Conservation (phyloP, 53 echinoderm and acorn worm genomes). For the Astropecten irregularis region DNA sequence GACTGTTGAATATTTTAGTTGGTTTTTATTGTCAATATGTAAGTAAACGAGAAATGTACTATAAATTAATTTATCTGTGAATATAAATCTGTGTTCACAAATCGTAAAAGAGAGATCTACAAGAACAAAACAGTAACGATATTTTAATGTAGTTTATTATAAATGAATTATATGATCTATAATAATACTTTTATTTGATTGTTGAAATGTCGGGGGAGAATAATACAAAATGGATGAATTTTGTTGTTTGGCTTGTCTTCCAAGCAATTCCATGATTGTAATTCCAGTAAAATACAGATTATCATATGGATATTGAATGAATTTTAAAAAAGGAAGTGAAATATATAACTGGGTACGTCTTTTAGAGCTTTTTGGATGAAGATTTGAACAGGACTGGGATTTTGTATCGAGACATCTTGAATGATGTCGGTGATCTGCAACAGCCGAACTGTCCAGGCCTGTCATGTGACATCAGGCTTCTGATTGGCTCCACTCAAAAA, state of each 20-base stretch:
- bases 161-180: background rate
- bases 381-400: too few species aligned
- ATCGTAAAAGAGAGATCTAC: background rate
- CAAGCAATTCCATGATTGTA: background rate
- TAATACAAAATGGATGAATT: background rate
- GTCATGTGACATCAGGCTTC: too few species aligned
- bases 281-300: background rate
- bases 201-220: background rate
- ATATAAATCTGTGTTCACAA: background rate
- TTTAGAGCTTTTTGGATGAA: too few species aligned
- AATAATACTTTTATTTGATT: background rate
- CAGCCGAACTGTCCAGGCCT: too few species aligned
- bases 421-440: too few species aligned
- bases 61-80: conserved; percentile 39
- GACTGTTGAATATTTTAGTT: too few species aligned
- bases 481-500: too few species aligned
- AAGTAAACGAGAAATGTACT: conserved; percentile 17
- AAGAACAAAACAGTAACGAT: conserved; percentile 33
- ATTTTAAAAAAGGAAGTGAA: too few species aligned
- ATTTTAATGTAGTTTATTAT: conserved; percentile 43
- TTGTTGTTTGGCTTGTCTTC: conserved; percentile 28
- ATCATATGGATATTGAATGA: too few species aligned
- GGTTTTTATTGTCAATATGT: conserved; percentile 26
- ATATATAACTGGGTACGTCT: too few species aligned
- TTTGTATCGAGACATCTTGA: too few species aligned